These are phyloP conservation scores for Parnassius orleans DNA, from an alignment of 2,888 invertebrate genomes.

Conservation along the genomic window DNA sequence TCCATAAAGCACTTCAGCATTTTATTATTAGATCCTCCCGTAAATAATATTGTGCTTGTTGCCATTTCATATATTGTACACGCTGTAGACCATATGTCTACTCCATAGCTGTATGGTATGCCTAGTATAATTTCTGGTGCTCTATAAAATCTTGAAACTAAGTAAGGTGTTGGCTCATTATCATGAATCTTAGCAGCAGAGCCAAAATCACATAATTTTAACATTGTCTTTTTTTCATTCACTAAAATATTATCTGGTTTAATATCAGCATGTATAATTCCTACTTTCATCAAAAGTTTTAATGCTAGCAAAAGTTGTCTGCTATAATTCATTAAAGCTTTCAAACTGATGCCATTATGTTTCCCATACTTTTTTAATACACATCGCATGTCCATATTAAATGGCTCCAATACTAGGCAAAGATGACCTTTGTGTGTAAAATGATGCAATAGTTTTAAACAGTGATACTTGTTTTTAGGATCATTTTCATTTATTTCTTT, in stretches of 20 bases:
- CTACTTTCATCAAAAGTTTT: slow-evolving; percentile 95
- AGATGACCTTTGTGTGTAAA: slow-evolving; percentile 99
- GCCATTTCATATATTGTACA: slow-evolving; percentile 98
- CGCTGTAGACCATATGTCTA: slow-evolving; percentile 99
- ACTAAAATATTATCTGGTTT: slow-evolving; percentile 99
- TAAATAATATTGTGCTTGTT: slow-evolving; percentile 98
- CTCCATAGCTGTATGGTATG: slow-evolving; percentile 95
- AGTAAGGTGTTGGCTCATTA: slow-evolving; percentile 98
- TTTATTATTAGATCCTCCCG: slow-evolving; percentile 98
- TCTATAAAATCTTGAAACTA: slow-evolving; percentile 98
- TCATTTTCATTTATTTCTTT: slow-evolving; percentile 97
- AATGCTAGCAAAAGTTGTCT: slow-evolving; percentile 96
- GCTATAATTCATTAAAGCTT: slow-evolving; percentile 97
- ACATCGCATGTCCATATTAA: slow-evolving; percentile 95
- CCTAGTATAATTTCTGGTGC: slow-evolving; percentile 99
- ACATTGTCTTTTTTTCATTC: slow-evolving; percentile 95
- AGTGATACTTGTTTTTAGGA: slow-evolving; percentile 97
- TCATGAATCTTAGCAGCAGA: slow-evolving; percentile 96
- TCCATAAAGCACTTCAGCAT: slow-evolving; percentile 99
- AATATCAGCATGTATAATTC: slow-evolving; percentile 98
- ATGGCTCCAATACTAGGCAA: slow-evolving; percentile 98
- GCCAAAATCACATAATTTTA: slow-evolving; percentile 99
- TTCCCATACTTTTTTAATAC: slow-evolving; percentile 97
- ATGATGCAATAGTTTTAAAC: slow-evolving; percentile 91
- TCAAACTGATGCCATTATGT: slow-evolving; percentile 96